A percentile compares a stretch with the other conserved stretches of the same genome.
phyloP scores from a whole-genome alignment of 2,888 invertebrate species.

The Sinhomidia bicolor region DNA sequence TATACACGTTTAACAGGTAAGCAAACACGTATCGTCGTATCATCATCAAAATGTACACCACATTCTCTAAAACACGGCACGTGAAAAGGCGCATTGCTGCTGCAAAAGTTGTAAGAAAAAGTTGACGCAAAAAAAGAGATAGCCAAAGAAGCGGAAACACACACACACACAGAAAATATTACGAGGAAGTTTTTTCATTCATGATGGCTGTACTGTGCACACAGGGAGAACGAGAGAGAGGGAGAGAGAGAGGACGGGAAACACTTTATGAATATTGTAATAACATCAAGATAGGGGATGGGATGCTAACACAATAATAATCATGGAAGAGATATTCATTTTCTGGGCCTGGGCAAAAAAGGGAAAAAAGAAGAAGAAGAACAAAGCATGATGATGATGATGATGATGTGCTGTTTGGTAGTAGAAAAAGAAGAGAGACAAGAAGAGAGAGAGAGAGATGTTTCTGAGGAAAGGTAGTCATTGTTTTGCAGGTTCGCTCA shows the following conservation, averaged over 20 bases:
- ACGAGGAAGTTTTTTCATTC: constrained; percentile 48
- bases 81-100: constrained; percentile 25
- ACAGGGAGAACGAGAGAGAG: too few relatives aligned
- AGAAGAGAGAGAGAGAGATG: not conserved
- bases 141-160: constrained; percentile 53
- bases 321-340: constrained; percentile 58
- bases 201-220: constrained; percentile 29
- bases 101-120: not conserved
- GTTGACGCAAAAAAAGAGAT: constrained; percentile 32
- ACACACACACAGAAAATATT: constrained; percentile 18
- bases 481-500: constrained; percentile 28
- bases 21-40: not conserved
- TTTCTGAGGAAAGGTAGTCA: constrained; percentile 47
- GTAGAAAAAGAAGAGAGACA: not conserved
- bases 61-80: not conserved
- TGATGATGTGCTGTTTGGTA: not conserved
- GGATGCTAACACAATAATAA: constrained; percentile 51
- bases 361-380: too few relatives aligned
- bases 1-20: not conserved
- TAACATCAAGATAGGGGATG: constrained; percentile 37
- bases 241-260: too few relatives aligned
- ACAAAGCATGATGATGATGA: not conserved
- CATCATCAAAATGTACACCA: not conserved
- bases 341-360: constrained; percentile 23
- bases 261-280: constrained; percentile 49